phyloP scores from a whole-genome alignment of 2,797 vertebrate genomes.

The Selene dorsalis region DNA sequence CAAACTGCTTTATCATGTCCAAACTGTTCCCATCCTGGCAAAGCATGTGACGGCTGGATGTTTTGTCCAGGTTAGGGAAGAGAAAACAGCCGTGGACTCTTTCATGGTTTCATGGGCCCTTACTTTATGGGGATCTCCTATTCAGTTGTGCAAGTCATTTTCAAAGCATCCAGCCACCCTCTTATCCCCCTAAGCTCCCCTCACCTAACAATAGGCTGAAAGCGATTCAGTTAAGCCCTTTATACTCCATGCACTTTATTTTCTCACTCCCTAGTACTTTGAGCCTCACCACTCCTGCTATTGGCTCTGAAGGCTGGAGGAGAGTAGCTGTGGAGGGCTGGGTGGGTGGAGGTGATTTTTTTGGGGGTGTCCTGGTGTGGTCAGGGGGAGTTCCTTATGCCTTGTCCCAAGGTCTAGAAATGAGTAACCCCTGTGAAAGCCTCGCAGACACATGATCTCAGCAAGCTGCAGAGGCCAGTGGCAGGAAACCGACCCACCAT shows the following conservation, averaged over 20 bases:
- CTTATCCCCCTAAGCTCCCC: conserved; percentile 96
- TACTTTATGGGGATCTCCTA: conserved; percentile 93
- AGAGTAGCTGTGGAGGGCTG: conserved; percentile 51
- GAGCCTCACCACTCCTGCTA: conserved; percentile 77
- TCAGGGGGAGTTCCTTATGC: conserved; percentile 86
- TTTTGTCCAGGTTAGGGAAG: conserved; percentile 84
- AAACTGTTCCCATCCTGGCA: conserved; percentile 69
- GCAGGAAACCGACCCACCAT: conserved; percentile 88
- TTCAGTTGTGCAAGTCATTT: conserved; percentile 96
- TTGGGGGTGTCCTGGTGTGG: conserved; percentile 78
- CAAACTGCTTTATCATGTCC: conserved; percentile 80
- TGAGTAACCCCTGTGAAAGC: conserved; percentile 88
- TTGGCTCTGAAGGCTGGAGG: conserved; percentile 79
- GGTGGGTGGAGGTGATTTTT: conserved; percentile 59
- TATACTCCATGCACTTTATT: conserved; percentile 95
- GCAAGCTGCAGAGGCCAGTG: conserved; percentile 84
- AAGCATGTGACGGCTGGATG: conserved; percentile 72
- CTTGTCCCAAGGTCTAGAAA: conserved; percentile 86
- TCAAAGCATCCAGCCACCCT: conserved; percentile 97
- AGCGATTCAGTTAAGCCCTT: conserved; percentile 97
- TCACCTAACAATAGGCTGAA: conserved; percentile 97
- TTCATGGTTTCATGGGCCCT: conserved; percentile 88
- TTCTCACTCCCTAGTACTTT: conserved; percentile 88
- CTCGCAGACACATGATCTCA: conserved; percentile 90
- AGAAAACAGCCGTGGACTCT: conserved; percentile 85